Evolutionary conservation across 2,113 vertebrate species (phyloP).

Genomic region (Diglossa brunneiventris): DNA sequence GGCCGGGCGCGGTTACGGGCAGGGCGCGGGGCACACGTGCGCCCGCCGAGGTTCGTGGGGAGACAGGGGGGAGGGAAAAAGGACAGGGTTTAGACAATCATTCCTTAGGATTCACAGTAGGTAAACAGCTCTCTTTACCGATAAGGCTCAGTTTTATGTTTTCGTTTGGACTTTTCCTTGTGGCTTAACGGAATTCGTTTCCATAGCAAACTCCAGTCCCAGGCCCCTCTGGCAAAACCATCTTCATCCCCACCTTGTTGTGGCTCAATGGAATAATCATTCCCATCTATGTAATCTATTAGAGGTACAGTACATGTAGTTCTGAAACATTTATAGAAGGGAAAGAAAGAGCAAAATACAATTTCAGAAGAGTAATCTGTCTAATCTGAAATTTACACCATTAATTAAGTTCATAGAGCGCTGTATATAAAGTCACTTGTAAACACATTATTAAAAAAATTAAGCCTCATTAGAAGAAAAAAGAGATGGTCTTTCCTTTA

Average conservation of each 20-base stretch:
- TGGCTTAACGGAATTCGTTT: constrained; percentile 93
- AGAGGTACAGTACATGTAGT: constrained; percentile 97
- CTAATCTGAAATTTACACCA: constrained; percentile 29
- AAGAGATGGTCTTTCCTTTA: not conserved
- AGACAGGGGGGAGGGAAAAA: constrained; percentile 73
- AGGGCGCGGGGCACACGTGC: constrained; percentile 41
- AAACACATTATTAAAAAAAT: not conserved
- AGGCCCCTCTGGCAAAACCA: constrained; percentile 95
- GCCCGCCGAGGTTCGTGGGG: constrained; percentile 53
- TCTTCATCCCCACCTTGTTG: constrained; percentile 99
- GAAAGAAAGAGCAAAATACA: constrained; percentile 74
- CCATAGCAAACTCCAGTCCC: constrained; percentile 99
- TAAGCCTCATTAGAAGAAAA: not conserved
- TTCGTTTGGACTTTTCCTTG: constrained; percentile 93
- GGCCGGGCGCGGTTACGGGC: constrained; percentile 50
- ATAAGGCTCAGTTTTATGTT: constrained; percentile 94
- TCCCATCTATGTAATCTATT: constrained; percentile 99
- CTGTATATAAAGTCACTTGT: not conserved
- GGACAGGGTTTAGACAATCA: constrained; percentile 67
- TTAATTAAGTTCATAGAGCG: not conserved
- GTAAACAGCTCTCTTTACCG: constrained; percentile 84
- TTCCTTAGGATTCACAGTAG: not conserved
- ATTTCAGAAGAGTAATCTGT: constrained; percentile 67
- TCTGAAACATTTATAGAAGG: constrained; percentile 87
- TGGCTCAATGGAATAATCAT: constrained; percentile 96